Conservation (phyloP, 2,888 invertebrate species). For the Oxytorus armatus region DNA sequence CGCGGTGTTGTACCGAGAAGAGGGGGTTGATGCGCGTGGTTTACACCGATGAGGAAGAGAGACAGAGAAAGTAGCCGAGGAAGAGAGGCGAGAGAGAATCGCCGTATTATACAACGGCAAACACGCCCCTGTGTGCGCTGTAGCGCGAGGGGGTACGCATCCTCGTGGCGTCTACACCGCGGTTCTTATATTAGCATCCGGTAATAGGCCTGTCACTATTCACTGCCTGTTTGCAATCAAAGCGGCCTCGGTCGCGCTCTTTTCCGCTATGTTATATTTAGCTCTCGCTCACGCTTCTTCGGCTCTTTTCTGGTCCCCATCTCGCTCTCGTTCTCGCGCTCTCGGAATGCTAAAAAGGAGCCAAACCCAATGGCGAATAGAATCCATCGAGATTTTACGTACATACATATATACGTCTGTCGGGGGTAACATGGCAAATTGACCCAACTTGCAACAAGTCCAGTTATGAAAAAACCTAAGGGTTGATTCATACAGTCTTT, state of each 20-base stretch:
- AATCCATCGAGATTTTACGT: background rate
- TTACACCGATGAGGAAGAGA: slow-evolving; percentile 32
- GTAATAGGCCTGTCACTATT: slow-evolving; percentile 76
- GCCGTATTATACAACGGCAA: slow-evolving; percentile 42
- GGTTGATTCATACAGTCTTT: too few species aligned
- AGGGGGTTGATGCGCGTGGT: slow-evolving; percentile 34
- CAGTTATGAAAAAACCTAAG: too few species aligned
- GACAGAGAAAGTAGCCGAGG: slow-evolving; percentile 23
- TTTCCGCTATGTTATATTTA: slow-evolving; percentile 7
- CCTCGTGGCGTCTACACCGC: slow-evolving; percentile 53
- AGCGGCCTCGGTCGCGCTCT: slow-evolving; percentile 60
- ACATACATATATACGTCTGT: too few species aligned
- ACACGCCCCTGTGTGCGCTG: slow-evolving; percentile 21
- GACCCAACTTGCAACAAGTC: too few species aligned
- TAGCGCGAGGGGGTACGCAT: slow-evolving; percentile 30
- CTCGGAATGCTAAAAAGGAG: background rate
- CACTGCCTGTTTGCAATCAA: slow-evolving; percentile 73
- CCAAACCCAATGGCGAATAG: background rate
- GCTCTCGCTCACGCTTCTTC: background rate
- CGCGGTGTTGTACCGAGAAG: slow-evolving; percentile 5
- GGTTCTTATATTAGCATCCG: slow-evolving; percentile 74
- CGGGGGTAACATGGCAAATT: too few species aligned
- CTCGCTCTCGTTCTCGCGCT: background rate
- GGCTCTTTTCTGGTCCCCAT: background rate
- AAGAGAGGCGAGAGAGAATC: slow-evolving; percentile 24